Conservation (phyloP, 53 echinoderm and acorn worm species). For the Apostichopus leukothele region DNA sequence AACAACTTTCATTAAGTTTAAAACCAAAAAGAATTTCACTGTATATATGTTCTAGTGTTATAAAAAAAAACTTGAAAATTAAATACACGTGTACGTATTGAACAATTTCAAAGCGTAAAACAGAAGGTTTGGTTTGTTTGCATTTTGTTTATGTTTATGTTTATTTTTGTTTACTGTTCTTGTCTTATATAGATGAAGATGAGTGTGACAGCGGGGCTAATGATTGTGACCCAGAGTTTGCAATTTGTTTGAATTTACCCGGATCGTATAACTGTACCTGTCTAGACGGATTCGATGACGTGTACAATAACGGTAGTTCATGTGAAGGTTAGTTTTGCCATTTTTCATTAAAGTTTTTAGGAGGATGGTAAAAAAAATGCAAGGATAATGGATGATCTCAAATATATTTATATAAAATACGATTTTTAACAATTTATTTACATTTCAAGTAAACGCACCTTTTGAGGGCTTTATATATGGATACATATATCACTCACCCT, state of each 20-base stretch:
- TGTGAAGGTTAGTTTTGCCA: slow-evolving; percentile 13
- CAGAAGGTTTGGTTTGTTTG: neutral
- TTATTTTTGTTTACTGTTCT: neutral
- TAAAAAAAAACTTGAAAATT: no score
- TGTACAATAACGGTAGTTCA: slow-evolving; percentile 11
- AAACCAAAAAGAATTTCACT: neutral
- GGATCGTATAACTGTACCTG: slow-evolving; percentile 71
- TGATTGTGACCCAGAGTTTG: slow-evolving; percentile 56
- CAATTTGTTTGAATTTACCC: slow-evolving; percentile 55
- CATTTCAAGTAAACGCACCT: no score
- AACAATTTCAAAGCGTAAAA: no score
- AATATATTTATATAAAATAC: no score
- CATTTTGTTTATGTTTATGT: neutral
- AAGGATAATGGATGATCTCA: no score
- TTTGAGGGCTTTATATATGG: no score
- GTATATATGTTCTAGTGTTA: neutral
- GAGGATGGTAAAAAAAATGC: no score
- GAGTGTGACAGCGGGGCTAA: slow-evolving; percentile 56
- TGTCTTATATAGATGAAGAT: slow-evolving; percentile 53
- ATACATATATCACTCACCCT: no score
- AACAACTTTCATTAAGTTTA: neutral
- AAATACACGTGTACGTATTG: no score
- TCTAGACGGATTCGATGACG: slow-evolving; percentile 26
- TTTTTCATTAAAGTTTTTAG: no score
- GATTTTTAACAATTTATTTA: no score